These are phyloP conservation scores for Xylocopa sonorina DNA, from an alignment of 1,140 invertebrate species.

Conservation along the genomic window DNA sequence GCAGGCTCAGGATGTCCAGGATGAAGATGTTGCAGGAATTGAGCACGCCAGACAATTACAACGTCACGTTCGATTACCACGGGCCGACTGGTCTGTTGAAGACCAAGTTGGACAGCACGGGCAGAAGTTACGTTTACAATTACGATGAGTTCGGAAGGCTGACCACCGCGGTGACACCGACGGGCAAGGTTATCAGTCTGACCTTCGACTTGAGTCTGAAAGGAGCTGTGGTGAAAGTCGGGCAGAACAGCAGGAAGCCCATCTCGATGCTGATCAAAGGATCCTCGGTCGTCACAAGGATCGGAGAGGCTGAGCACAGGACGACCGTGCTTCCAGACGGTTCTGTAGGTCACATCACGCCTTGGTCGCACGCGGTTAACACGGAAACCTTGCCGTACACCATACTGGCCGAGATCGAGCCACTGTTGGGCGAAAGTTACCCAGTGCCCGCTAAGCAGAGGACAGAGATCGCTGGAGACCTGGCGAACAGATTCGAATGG, in stretches of 20 bases:
- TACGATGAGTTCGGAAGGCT: slow-evolving; percentile 97
- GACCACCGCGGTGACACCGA: slow-evolving; percentile 94
- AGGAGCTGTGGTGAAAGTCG: slow-evolving; percentile 93
- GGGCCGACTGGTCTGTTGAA: slow-evolving; percentile 93
- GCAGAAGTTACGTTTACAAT: slow-evolving; percentile 95
- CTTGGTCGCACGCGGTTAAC: slow-evolving; percentile 92
- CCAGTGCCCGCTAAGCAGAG: slow-evolving; percentile 94
- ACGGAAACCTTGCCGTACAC: slow-evolving; percentile 94
- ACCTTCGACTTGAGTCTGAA: slow-evolving; percentile 94
- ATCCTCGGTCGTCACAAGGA: slow-evolving; percentile 90
- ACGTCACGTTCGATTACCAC: slow-evolving; percentile 96
- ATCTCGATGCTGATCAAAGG: slow-evolving; percentile 94
- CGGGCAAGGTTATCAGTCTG: slow-evolving; percentile 92
- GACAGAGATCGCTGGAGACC: slow-evolving; percentile 93
- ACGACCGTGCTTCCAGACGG: slow-evolving; percentile 92
- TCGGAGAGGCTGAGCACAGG: slow-evolving; percentile 90
- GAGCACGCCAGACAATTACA: slow-evolving; percentile 94
- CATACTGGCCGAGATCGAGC: slow-evolving; percentile 91
- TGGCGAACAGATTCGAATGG: slow-evolving; percentile 97
- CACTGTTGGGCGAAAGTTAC: slow-evolving; percentile 92
- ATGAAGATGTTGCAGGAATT: slow-evolving; percentile 95
- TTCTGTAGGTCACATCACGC: slow-evolving; percentile 89
- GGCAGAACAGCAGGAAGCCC: slow-evolving; percentile 91
- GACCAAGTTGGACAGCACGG: slow-evolving; percentile 94
- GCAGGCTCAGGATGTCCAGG: slow-evolving; percentile 92